A percentile compares a stretch with the other conserved stretches of the same genome.
These are phyloP conservation scores for Patella ulyssiponensis DNA, from an alignment of 2,888 invertebrate genomes.

Conservation along the genomic window DNA sequence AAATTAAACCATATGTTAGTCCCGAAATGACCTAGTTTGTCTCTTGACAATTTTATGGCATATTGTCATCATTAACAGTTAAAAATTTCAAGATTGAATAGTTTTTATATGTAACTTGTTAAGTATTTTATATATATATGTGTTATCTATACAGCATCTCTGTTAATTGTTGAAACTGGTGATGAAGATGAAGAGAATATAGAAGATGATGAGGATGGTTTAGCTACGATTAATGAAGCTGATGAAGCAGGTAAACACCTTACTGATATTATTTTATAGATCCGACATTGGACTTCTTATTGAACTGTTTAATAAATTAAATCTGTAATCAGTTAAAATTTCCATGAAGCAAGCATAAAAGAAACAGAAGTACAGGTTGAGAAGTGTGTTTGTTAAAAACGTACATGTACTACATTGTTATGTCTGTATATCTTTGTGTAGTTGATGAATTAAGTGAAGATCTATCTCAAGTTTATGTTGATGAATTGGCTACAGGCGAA, in stretches of 20 bases:
- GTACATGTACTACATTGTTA: too few relatives aligned
- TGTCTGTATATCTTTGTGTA: conserved; percentile 2
- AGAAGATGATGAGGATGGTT: conserved; percentile 54
- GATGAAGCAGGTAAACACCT: conserved; percentile 31
- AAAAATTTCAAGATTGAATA: background rate
- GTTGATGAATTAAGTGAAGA: conserved; percentile 53
- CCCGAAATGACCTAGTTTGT: too few relatives aligned
- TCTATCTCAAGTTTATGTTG: conserved; percentile 45
- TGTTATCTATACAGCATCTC: conserved; percentile 48
- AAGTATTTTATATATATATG: background rate
- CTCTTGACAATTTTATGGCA: background rate
- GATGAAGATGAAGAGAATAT: conserved; percentile 44
- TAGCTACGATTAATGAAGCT: conserved; percentile 61
- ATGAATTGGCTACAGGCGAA: conserved; percentile 45
- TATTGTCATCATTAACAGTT: conserved; percentile 1
- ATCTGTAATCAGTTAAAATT: too few relatives aligned
- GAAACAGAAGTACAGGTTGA: too few relatives aligned
- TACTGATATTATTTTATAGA: too few relatives aligned
- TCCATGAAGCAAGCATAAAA: too few relatives aligned
- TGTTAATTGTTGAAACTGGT: conserved; percentile 55
- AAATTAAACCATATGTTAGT: too few relatives aligned
- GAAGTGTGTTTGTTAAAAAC: too few relatives aligned
- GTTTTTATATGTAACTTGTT: too few relatives aligned
- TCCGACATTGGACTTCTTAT: too few relatives aligned
- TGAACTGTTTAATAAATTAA: too few relatives aligned